Evolutionary conservation across 2,797 vertebrate genomes (phyloP), one percentile per base, ranked within the genome.

Genomic region (Sebastolobus altivelis): DNA sequence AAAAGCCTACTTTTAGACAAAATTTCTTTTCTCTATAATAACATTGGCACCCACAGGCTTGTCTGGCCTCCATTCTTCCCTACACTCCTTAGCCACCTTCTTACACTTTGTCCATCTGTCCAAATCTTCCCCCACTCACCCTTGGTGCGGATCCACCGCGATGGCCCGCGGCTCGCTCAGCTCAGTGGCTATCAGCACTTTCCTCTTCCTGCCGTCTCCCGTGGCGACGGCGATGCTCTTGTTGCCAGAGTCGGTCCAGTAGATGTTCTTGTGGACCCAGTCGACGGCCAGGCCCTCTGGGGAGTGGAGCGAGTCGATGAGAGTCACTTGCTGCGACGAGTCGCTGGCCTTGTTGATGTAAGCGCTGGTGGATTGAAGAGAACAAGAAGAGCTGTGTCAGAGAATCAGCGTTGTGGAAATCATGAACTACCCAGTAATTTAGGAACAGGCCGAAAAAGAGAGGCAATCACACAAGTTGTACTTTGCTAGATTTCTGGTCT

Each of bases 191-290:
- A 99, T 97, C 81, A 99, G 96, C 9, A 98, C 97, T 81, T 96
- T 97, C 16, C 97, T 96, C 92, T 96, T 98, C 88, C 93, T 92
- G 31, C 98, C 99, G 9, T 99, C 97, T 2, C 92, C 92, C 0
- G 97, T 98, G 77, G 99, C 98, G 35, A 99, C 98, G 0, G 98
- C 98, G 93, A 99, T 97, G 82, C 97, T 99, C 92, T 98, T 99
- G 93, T 97, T 97, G 78, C 98, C 98, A 0, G 99, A 99, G 92
- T 99, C 99, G 0, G 99, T 99, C 99, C 99, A 99, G 93, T 99
- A 99, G 95, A 99, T 97, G 89, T 99, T 99, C 91, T 97, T 98
- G 80, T 99, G 98, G 60, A 99, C 95, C 99, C 99, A 99, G 94
- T 99, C 99, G 29, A 99, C 96, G 0, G 99, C 99, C 87, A 99